Conservation (phyloP, 2,888 invertebrate genomes). For the Cheiracanthium punctorium region DNA sequence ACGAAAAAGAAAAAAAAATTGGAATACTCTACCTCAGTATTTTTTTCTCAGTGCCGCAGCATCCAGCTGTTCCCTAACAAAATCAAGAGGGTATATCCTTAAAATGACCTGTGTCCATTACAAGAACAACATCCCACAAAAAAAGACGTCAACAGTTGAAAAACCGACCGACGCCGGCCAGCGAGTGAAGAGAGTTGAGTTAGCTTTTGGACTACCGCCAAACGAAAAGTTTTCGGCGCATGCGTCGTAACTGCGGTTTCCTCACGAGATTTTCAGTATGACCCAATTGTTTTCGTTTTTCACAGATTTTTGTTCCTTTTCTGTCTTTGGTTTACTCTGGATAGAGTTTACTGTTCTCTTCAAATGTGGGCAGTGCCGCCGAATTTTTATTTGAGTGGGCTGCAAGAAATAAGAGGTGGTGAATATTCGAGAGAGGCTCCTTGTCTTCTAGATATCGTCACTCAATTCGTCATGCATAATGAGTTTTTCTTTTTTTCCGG, state of each 20-base stretch:
- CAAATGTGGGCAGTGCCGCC: not conserved
- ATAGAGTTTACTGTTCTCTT: not conserved
- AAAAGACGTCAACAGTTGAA: not conserved
- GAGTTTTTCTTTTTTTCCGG: too few relatives aligned
- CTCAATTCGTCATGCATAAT: too few relatives aligned
- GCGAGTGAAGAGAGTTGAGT: not conserved
- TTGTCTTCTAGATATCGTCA: not conserved
- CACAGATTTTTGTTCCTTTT: not conserved
- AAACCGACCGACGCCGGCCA: not conserved
- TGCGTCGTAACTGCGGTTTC: not conserved
- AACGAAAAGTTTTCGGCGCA: not conserved
- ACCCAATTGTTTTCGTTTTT: not conserved
- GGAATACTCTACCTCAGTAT: too few relatives aligned
- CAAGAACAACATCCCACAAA: too few relatives aligned
- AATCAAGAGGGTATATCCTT: too few relatives aligned
- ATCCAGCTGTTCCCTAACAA: too few relatives aligned
- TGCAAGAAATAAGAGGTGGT: not conserved
- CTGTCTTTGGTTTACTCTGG: not conserved
- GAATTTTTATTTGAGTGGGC: conserved; percentile 6
- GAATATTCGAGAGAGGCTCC: not conserved
- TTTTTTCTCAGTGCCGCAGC: too few relatives aligned
- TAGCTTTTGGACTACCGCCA: not conserved
- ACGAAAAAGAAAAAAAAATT: too few relatives aligned
- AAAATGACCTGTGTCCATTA: too few relatives aligned
- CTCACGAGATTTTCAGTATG: not conserved